These are phyloP conservation scores for Scomberomorus guttatus DNA, from an alignment of 2,797 vertebrate species.

Conservation along the genomic window DNA sequence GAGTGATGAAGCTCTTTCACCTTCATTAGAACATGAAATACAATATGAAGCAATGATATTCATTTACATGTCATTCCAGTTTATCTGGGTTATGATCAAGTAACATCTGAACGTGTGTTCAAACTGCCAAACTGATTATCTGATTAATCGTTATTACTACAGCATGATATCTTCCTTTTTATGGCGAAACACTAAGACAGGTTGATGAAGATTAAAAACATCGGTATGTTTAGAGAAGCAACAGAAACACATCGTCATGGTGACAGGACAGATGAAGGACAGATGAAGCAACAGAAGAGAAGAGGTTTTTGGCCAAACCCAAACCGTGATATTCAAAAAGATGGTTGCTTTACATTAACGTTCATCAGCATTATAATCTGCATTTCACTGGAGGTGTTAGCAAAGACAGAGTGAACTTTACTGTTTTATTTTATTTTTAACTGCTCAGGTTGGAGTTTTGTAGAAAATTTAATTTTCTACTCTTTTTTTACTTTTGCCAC, in stretches of 20 bases:
- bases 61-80: background rate
- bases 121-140: background rate
- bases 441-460: too few species aligned
- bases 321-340: background rate
- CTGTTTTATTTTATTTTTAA: too few species aligned
- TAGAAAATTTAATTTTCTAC: too few species aligned
- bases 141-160: background rate
- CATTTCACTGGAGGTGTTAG: background rate
- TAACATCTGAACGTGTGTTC: background rate
- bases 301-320: conserved; percentile 1
- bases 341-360: background rate
- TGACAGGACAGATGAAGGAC: background rate
- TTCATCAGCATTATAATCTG: background rate
- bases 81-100: background rate
- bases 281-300: background rate
- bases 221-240: too few species aligned
- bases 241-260: background rate
- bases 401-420: too few species aligned
- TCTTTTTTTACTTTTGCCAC: too few species aligned
- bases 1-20: too few species aligned
- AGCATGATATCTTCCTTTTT: background rate
- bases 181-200: background rate
- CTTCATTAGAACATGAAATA: too few species aligned
- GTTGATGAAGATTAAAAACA: background rate
- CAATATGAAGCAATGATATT: too few species aligned